phyloP scores from a whole-genome alignment of 2,797 vertebrate species.

The Chloroceryle amazona region DNA sequence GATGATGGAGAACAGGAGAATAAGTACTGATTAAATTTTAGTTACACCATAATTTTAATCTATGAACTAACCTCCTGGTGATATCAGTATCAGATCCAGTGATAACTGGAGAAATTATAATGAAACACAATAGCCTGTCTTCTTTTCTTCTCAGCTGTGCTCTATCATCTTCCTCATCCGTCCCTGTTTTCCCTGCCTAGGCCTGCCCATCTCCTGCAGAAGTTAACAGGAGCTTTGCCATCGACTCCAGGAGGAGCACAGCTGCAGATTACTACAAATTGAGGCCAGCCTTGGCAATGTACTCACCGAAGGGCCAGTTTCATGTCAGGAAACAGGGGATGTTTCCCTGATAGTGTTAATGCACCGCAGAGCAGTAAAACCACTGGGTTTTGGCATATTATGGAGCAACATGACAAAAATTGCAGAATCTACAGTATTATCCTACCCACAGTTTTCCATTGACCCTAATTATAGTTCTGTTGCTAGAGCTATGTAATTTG shows the following conservation, averaged over 20 bases:
- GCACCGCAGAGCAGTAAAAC: constrained; percentile 2
- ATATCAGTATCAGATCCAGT: background rate
- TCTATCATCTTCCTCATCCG: background rate
- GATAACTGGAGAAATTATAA: constrained; percentile 9
- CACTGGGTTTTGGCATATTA: background rate
- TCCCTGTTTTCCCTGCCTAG: background rate
- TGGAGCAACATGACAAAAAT: constrained; percentile 41
- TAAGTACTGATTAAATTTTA: background rate
- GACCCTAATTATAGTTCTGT: constrained; percentile 64
- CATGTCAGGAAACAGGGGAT: background rate
- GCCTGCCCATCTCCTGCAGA: background rate
- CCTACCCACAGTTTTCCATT: constrained; percentile 37
- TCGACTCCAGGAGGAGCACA: background rate
- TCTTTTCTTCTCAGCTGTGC: background rate
- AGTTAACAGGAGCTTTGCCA: constrained; percentile 5
- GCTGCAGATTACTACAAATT: background rate
- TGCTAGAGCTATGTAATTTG: constrained; percentile 61
- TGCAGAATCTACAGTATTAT: constrained; percentile 56
- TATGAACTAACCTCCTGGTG: constrained; percentile 11
- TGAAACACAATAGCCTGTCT: background rate
- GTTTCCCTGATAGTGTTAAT: constrained; percentile 19
- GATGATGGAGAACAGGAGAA: background rate
- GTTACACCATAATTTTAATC: background rate
- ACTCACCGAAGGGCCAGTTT: background rate
- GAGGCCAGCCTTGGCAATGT: background rate